Evolutionary conservation across 2,113 vertebrate genomes (phyloP).

Genomic region (Nerophis ophidion): DNA sequence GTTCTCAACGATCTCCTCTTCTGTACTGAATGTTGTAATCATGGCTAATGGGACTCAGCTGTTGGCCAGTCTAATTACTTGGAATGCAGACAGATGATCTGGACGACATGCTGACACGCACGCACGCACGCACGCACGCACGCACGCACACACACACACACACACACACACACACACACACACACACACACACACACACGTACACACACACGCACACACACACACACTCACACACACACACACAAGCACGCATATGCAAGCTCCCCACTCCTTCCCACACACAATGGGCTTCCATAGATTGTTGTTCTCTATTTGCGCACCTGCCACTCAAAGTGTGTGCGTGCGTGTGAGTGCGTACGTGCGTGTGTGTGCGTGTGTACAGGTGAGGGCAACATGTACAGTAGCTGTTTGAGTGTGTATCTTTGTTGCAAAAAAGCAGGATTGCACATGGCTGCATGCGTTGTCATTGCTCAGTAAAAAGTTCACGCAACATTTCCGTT

Average conservation of each 20-base stretch:
- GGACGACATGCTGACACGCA: conserved; percentile 25
- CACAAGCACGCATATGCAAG: no score
- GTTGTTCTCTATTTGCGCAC: conserved; percentile 18
- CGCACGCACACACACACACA: no score
- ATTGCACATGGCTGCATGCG: conserved; percentile 3
- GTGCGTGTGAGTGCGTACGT: not conserved
- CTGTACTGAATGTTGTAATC: conserved; percentile 63
- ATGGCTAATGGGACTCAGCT: conserved; percentile 71
- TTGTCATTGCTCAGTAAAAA: conserved; percentile 29
- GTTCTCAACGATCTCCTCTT: conserved; percentile 23
- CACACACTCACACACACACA: not conserved
- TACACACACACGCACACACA: conserved; percentile 1
- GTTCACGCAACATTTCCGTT: conserved; percentile 12
- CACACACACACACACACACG: conserved; percentile 1
- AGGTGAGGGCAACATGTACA: not conserved
- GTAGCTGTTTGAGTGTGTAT: not conserved
- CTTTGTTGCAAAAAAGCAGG: conserved; percentile 5
- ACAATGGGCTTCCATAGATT: not conserved
- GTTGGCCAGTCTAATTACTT: conserved; percentile 69
- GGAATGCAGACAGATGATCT: conserved; percentile 66
- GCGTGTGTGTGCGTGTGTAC: not conserved
- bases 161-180: not conserved
- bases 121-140: not conserved
- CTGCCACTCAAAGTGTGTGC: conserved; percentile 24
- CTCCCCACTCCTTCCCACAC: not conserved